Evolutionary conservation across 2,888 invertebrate species (phyloP).

Genomic region (Altica lythri): DNA sequence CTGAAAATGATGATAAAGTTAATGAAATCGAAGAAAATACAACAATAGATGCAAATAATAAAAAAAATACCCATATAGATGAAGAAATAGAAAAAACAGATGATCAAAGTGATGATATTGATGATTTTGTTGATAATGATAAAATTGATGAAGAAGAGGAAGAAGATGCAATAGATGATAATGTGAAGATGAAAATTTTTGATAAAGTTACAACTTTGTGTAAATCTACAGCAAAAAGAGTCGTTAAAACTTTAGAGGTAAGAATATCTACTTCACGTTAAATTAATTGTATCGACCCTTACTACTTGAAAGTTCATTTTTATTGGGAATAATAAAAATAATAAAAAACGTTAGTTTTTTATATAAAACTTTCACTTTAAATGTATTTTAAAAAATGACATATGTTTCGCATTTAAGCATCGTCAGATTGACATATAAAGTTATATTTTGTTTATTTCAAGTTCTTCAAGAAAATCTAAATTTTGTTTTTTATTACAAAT

Average conservation of each 20-base stretch:
- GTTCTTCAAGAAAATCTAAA: too few species aligned
- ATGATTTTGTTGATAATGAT: slow-evolving; percentile 55
- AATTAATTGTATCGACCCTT: too few species aligned
- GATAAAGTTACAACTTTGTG: slow-evolving; percentile 64
- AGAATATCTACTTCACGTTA: slow-evolving; percentile 18
- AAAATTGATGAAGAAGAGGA: slow-evolving; percentile 45
- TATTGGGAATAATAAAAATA: too few species aligned
- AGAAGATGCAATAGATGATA: slow-evolving; percentile 34
- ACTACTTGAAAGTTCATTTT: too few species aligned
- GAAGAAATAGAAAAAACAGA: slow-evolving; percentile 22
- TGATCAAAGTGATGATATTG: slow-evolving; percentile 53
- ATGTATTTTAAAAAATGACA: too few species aligned
- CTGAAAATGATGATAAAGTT: slow-evolving; percentile 42
- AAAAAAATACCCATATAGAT: slow-evolving; percentile 39
- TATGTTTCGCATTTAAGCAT: too few species aligned
- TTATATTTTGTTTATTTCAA: too few species aligned
- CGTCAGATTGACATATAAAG: too few species aligned
- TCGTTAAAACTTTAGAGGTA: slow-evolving; percentile 61
- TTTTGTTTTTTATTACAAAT: too few species aligned
- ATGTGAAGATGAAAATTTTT: slow-evolving; percentile 44
- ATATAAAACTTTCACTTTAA: too few species aligned
- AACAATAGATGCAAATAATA: slow-evolving; percentile 44
- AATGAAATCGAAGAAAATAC: slow-evolving; percentile 27
- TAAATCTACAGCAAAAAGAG: slow-evolving; percentile 74
- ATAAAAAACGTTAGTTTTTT: too few species aligned